phyloP scores from a whole-genome alignment of 2,113 vertebrate genomes.

The Ia io region DNA sequence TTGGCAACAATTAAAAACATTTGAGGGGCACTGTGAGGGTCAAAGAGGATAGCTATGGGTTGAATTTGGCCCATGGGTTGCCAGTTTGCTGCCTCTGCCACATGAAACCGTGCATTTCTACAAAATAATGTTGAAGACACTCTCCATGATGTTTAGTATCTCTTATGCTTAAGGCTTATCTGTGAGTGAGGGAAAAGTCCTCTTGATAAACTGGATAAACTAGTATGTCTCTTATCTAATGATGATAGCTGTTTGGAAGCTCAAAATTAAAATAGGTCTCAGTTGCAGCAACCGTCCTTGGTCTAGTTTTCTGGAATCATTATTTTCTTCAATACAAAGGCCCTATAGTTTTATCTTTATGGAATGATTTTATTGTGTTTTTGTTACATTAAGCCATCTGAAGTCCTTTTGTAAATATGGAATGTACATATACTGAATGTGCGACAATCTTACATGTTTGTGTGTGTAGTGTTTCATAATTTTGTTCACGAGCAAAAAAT shows the following conservation, averaged over 20 bases:
- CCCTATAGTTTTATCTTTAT: background rate
- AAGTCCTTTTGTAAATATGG: slow-evolving; percentile 4
- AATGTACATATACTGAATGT: background rate
- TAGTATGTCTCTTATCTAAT: background rate
- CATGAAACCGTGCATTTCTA: background rate
- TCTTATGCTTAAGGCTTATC: background rate
- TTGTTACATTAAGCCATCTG: background rate
- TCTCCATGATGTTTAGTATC: background rate
- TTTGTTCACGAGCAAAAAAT: background rate
- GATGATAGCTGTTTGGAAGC: background rate
- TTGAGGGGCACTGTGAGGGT: background rate
- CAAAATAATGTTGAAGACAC: background rate
- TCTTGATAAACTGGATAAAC: slow-evolving; percentile 7
- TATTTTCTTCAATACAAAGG: background rate
- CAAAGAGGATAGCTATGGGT: background rate
- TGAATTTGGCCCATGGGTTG: background rate
- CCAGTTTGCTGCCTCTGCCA: background rate
- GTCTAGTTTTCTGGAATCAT: background rate
- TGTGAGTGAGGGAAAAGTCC: background rate
- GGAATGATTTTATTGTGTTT: background rate
- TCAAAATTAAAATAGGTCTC: slow-evolving; percentile 20
- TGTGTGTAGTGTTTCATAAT: background rate
- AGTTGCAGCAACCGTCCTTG: background rate
- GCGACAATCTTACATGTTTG: background rate
- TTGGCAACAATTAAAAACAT: background rate